These are phyloP conservation scores for Lichenostomus cassidix DNA, from an alignment of 2,113 vertebrate species.

Conservation along the genomic window DNA sequence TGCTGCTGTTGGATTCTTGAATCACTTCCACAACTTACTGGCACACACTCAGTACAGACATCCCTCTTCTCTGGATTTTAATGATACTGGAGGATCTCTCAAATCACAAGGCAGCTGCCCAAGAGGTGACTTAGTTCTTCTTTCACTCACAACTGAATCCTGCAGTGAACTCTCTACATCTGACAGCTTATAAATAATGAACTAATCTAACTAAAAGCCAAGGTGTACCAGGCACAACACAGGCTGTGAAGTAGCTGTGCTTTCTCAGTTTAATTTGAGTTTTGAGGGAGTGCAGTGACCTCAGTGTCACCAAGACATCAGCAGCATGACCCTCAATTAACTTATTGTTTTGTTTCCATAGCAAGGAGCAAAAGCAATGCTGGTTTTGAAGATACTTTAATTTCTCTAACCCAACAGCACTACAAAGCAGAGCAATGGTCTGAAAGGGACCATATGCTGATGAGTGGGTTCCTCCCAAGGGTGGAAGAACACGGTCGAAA, in stretches of 20 bases:
- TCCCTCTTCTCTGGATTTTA: background rate
- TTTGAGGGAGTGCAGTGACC: background rate
- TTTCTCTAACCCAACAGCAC: background rate
- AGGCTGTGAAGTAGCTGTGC: background rate
- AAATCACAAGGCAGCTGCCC: background rate
- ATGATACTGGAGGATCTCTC: background rate
- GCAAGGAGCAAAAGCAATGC: background rate
- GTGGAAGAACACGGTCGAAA: no score
- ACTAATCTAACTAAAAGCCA: background rate
- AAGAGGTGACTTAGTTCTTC: background rate
- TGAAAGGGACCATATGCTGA: background rate
- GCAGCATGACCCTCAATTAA: background rate
- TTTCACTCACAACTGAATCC: background rate
- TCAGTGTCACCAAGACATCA: background rate
- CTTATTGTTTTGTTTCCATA: background rate
- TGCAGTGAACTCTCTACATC: background rate
- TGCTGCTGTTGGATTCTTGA: background rate
- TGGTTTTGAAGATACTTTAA: background rate
- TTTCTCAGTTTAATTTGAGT: background rate
- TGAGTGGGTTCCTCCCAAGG: background rate
- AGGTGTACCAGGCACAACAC: background rate
- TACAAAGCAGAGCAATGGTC: background rate
- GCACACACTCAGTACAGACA: background rate
- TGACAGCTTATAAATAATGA: background rate
- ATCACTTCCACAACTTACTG: background rate